Base-by-base conservation (phyloP, 2,888 invertebrate genomes). In the Meloe dianella region DNA sequence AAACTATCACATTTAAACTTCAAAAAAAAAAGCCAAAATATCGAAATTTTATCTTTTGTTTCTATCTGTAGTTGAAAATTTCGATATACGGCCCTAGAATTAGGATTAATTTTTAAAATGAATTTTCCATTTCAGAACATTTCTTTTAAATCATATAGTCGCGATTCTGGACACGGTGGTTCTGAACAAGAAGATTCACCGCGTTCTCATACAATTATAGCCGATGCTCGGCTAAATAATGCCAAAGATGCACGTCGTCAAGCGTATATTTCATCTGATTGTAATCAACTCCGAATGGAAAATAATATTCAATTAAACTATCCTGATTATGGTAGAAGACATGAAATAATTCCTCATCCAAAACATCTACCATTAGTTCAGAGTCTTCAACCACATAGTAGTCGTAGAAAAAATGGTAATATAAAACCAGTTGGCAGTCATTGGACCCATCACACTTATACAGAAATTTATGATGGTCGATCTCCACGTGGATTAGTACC, bases 71-170 rank as follows among this genome's bases (percentile, higher is more conserved):
- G 35, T 35, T 35, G 35, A 35, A 35, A 35, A 35, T 35, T 35
- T 35, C 14, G 35, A 35, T 35, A 12, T 35, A 35, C 14, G 35
- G 35, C 35, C 2, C 4, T 12, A 12, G 0, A 14, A 4, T 41
- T 41, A 1, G n/a, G n/a, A 17, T 6, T 17, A 17, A 8, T 41
- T 41, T n/a, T 41, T 35, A 10, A 35, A 35, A 35, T 35, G 7
- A 6, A 38, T 38, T 38, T 69, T 68, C 73, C 77, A 80, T 84
- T 84, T 76, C 91, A 92, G 92, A 92, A 91, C 91, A 92, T 91
- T 90, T 92, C 92, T 90, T 92, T 91, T 92, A 92, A 92, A 83
- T 91, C 91, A 75, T 91, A 87, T 80, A 89, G 88, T 73, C 87
- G 88, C 69, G 89, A 89, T 80, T 88, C 88, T 57, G 88, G 88